Conservation (phyloP, 2,888 invertebrate genomes). For the Cataglyphis livida region DNA sequence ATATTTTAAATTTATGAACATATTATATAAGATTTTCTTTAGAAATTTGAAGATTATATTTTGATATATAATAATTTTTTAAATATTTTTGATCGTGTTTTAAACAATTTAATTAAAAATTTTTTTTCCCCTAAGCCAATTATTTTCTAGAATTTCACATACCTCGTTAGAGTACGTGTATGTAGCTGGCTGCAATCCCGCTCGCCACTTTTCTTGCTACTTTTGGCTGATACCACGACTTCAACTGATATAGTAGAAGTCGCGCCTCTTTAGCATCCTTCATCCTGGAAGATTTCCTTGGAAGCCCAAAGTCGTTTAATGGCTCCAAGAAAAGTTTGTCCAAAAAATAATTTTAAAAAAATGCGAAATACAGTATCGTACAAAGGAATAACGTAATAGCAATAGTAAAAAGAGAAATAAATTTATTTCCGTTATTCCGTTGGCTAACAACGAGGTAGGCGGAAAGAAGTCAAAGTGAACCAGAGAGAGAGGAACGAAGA, state of each 20-base stretch:
- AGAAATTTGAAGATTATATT: not conserved
- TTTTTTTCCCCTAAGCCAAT: not conserved
- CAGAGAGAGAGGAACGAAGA: not conserved
- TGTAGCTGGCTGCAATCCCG: not conserved
- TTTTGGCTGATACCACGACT: constrained; percentile 21
- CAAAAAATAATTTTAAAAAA: not conserved
- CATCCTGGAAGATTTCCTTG: not conserved
- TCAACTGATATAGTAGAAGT: not conserved
- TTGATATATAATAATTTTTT: not conserved
- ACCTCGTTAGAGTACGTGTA: not conserved
- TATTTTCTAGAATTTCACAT: constrained; percentile 4
- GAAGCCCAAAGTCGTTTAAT: not conserved
- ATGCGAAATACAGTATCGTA: not conserved
- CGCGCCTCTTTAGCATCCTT: not conserved
- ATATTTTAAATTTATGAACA: not conserved
- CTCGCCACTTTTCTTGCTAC: constrained; percentile 8
- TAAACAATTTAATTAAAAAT: not conserved
- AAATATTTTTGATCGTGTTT: not conserved
- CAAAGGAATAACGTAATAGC: constrained; percentile 19
- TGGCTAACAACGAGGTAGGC: constrained; percentile 22
- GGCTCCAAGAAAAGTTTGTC: not conserved
- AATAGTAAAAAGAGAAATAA: constrained; percentile 34
- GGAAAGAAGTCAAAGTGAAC: constrained; percentile 37
- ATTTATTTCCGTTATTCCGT: constrained; percentile 49
- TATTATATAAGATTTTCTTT: not conserved